Conservation (phyloP, 64 coral and sea anemone species). For the Trachythela sp. region DNA sequence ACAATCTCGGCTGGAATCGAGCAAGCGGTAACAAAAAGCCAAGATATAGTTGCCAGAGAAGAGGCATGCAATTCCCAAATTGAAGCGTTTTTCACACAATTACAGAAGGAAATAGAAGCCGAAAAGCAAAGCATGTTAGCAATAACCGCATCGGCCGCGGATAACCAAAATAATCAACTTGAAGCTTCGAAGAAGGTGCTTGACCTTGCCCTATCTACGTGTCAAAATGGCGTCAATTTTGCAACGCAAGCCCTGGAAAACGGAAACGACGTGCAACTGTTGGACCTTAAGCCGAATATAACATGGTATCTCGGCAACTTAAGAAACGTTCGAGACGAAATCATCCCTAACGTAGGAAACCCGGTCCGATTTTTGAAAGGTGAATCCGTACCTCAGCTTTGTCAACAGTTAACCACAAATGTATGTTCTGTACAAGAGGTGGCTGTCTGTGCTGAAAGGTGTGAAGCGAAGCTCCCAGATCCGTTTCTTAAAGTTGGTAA, state of each 20-base stretch:
- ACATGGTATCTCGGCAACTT: not conserved
- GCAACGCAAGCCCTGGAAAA: not conserved
- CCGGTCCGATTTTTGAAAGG: not conserved
- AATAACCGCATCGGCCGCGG: not conserved
- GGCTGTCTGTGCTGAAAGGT: not conserved
- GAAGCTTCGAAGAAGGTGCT: not conserved
- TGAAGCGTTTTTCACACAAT: not conserved
- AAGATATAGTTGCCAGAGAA: not conserved
- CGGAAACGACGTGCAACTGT: not conserved
- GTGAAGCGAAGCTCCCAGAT: not conserved
- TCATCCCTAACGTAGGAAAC: not conserved
- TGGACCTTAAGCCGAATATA: not conserved
- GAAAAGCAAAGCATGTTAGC: not conserved
- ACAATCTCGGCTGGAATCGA: not conserved
- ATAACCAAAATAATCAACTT: not conserved
- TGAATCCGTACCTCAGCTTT: not conserved
- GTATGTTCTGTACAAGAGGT: not conserved
- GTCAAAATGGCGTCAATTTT: not conserved
- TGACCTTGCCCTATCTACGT: not conserved
- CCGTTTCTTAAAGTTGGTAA: not conserved
- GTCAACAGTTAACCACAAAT: not conserved
- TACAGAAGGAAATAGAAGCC: not conserved
- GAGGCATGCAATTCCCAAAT: not conserved
- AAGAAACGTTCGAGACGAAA: not conserved
- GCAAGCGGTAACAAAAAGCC: not conserved